phyloP scores from a whole-genome alignment of 2,888 invertebrate genomes.

The Monochamus alternatus region DNA sequence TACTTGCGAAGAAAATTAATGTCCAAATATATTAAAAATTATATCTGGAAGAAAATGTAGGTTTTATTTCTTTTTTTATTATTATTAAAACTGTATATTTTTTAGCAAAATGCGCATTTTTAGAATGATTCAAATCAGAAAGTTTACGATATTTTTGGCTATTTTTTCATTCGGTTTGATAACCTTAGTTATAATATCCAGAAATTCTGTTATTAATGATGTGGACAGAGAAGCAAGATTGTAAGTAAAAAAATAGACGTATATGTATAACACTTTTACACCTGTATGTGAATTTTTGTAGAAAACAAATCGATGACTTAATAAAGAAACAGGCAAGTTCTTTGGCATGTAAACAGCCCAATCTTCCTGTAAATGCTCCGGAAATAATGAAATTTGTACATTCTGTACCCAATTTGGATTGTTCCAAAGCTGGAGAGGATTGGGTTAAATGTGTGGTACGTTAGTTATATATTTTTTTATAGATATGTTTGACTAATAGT shows the following conservation, averaged over 20 bases:
- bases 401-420: constrained; percentile 77
- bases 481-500: too few relatives aligned
- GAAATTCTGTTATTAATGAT: constrained; percentile 39
- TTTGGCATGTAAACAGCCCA: constrained; percentile 78
- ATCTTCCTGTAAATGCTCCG: constrained; percentile 78
- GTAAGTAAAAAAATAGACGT: constrained; percentile 40
- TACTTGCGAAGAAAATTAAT: neutral
- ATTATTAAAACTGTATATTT: neutral
- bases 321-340: constrained; percentile 70
- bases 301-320: constrained; percentile 71
- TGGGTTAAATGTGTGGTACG: constrained; percentile 87
- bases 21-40: too few relatives aligned
- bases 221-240: constrained; percentile 46
- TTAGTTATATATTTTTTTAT: constrained; percentile 32
- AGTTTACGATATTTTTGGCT: constrained; percentile 28
- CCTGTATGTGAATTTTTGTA: constrained; percentile 50
- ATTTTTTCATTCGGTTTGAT: constrained; percentile 36
- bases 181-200: constrained; percentile 40
- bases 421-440: constrained; percentile 76
- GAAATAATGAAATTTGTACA: constrained; percentile 84
- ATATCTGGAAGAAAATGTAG: too few relatives aligned
- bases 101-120: constrained; percentile 27
- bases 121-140: constrained; percentile 34
- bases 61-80: too few relatives aligned
- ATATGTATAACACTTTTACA: neutral